A percentile compares a stretch with the other conserved stretches of the same genome.
Evolutionary conservation across 2,113 vertebrate genomes (phyloP).

Genomic region (Gadus macrocephalus): DNA sequence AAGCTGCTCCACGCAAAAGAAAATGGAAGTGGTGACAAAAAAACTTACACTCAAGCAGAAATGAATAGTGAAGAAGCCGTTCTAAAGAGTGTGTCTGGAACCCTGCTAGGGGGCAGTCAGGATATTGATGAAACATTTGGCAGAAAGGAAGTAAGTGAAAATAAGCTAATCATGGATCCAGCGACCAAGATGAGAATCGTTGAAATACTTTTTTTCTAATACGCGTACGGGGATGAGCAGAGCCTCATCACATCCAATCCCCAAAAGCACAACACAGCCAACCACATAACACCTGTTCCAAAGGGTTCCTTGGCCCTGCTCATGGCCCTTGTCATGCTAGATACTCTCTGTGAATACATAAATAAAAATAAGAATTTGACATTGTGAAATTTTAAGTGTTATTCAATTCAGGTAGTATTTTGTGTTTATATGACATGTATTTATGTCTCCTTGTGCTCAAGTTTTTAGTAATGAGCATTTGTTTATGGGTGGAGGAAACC

Average conservation of each 20-base stretch:
- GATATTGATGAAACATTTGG: slow-evolving; percentile 5
- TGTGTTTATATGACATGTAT: background rate
- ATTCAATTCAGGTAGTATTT: slow-evolving; percentile 1
- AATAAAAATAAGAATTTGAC: background rate
- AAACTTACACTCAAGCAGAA: too few relatives aligned
- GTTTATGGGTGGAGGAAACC: background rate
- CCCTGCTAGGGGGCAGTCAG: background rate
- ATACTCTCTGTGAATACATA: background rate
- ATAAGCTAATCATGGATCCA: slow-evolving; percentile 1
- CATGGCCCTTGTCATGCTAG: background rate
- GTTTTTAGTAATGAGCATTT: background rate
- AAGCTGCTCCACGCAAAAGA: too few relatives aligned
- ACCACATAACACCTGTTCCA: background rate
- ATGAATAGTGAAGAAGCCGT: background rate
- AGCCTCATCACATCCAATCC: slow-evolving; percentile 1
- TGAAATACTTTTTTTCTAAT: background rate
- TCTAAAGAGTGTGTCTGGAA: slow-evolving; percentile 5
- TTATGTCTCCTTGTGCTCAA: slow-evolving; percentile 4
- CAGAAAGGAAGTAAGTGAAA: background rate
- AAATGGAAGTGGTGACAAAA: too few relatives aligned
- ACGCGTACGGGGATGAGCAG: background rate
- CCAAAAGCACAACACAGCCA: slow-evolving; percentile 2
- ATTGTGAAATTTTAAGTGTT: slow-evolving; percentile 1
- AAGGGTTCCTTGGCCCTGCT: background rate
- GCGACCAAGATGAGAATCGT: background rate